Percentiles rank a stretch among this genome's conserved stretches.
Evolutionary conservation across 2,888 invertebrate genomes (phyloP).

Genomic region (Operophtera brumata): DNA sequence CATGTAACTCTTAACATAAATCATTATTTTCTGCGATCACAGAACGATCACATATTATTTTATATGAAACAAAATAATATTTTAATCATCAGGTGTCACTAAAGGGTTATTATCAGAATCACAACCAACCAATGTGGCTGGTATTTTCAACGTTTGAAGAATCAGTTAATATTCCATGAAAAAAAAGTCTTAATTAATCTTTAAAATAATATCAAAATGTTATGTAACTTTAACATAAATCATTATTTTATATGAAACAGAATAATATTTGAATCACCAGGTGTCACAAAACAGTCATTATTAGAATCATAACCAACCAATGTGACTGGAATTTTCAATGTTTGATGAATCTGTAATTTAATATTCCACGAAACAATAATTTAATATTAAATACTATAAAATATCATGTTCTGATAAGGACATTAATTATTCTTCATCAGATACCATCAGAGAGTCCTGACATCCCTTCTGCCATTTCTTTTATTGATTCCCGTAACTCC

Average conservation of each 20-base stretch:
- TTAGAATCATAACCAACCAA: constrained; percentile 76
- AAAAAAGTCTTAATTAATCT: too few species aligned
- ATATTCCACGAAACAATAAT: too few species aligned
- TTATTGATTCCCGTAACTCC: constrained; percentile 70
- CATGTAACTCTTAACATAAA: constrained; percentile 10
- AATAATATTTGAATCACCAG: constrained; percentile 59
- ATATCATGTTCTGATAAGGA: constrained; percentile 61
- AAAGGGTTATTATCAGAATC: constrained; percentile 76
- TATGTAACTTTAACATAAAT: constrained; percentile 12
- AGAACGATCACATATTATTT: too few species aligned
- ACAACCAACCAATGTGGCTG: constrained; percentile 70
- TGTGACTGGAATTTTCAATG: constrained; percentile 70
- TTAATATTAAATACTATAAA: too few species aligned
- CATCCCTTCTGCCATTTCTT: constrained; percentile 80
- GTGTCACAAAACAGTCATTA: constrained; percentile 70
- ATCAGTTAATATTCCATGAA: constrained; percentile 75
- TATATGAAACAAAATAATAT: constrained; percentile 55
- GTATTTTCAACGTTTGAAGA: constrained; percentile 72
- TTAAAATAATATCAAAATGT: constrained; percentile 13
- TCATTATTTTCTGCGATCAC: too few species aligned
- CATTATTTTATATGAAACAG: constrained; percentile 50
- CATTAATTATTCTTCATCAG: constrained; percentile 66
- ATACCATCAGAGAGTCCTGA: constrained; percentile 72
- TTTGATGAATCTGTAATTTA: constrained; percentile 68
- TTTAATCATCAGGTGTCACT: constrained; percentile 60